Evolutionary conservation across 2,888 invertebrate genomes (phyloP).

Genomic region (Caenorhabditis sulstoni): DNA sequence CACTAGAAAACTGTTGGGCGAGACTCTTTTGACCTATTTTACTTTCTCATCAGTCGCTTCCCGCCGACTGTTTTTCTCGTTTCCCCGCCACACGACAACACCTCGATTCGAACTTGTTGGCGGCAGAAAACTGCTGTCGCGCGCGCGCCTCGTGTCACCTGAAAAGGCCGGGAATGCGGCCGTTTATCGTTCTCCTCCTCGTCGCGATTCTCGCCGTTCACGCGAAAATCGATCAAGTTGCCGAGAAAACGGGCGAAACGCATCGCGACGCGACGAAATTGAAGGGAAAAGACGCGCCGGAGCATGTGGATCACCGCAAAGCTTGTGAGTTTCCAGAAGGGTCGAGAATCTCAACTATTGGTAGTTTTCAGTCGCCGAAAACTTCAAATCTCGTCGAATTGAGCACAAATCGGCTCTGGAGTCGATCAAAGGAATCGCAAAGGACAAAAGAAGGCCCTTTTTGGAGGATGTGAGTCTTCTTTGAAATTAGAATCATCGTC

Average conservation of each 20-base stretch:
- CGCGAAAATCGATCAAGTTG: conserved; percentile 53
- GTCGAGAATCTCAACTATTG: not conserved
- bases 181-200: conserved; percentile 10
- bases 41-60: too few species aligned
- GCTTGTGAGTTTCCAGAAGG: conserved; percentile 27
- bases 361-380: conserved; percentile 38
- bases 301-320: conserved; percentile 53
- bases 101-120: too few species aligned
- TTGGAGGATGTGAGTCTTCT: conserved; percentile 54
- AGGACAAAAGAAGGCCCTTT: conserved; percentile 44
- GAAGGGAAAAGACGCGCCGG: conserved; percentile 53
- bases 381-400: conserved; percentile 40
- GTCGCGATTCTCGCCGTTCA: not conserved
- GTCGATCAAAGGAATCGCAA: conserved; percentile 48
- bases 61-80: too few species aligned
- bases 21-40: too few species aligned
- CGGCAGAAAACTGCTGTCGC: too few species aligned
- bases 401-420: conserved; percentile 52
- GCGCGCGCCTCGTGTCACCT: not conserved
- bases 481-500: not conserved
- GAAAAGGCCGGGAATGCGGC: conserved; percentile 1
- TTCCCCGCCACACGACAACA: too few species aligned
- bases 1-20: too few species aligned
- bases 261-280: conserved; percentile 50
- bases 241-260: conserved; percentile 46